Evolutionary conservation across 2,888 invertebrate species (phyloP), one percentile per base, ranked within the genome.

Genomic region (Hemistola chrysoprasaria): DNA sequence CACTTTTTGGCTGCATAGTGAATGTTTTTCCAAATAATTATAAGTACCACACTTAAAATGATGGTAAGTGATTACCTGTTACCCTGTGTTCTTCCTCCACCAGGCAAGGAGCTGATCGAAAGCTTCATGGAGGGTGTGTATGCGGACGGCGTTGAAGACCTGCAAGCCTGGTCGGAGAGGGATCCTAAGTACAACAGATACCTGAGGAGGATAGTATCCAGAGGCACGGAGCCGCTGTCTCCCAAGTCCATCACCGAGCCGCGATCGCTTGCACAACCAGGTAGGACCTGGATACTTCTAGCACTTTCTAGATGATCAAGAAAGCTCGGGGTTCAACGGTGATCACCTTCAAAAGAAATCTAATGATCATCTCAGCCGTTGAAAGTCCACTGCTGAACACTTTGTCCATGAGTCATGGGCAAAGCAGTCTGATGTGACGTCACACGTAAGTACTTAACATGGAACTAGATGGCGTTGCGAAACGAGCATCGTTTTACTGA

Each of bases 101-200:
- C 75, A 95, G 96, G 98, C 53, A 98, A 97, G 73, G 98, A 98
- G 83, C 95, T 98, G 38, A 96, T 98, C 65, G 97, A 98, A 75
- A 92, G 91, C 74, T 98, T 97, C 81, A 94, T 98, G 71, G 90
- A 90, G 42, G 93, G 96, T 68, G 85, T 98, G 35, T 84, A 92
- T 59, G 91, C 91, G 16, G 95, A 95, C 56, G 97, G 97, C 1
- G 86, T 96, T 11, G 91, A 90, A 2, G 83, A 91, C 33, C 90
- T 95, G 31, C 79, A 90, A 24, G 90, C 91, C 0, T 95, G 95
- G 95, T 55, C 57, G 24, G 71, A 78, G 26, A 60, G 70, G 0
- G 72, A 79, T 35, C 55, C 58, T 2, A 51, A 48, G 0, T 16
- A 49, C 36, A 89, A 88, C 68, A 49, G 64, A 1, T 60, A 71